Base-by-base conservation (phyloP, 2,797 vertebrate genomes). In the Podarcis siculus region DNA sequence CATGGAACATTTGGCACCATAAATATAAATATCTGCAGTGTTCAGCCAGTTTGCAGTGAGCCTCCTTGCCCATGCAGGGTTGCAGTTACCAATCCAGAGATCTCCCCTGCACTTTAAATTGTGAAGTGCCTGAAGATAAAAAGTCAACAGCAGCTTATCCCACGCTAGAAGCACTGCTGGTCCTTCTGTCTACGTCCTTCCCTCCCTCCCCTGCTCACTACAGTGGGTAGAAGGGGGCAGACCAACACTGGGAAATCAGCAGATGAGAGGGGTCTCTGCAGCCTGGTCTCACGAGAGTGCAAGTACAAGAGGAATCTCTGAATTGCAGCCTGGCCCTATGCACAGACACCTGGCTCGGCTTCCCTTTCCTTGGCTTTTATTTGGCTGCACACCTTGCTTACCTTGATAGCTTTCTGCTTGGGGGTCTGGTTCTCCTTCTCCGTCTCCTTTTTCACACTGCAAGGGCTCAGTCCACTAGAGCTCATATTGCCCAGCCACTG, bases 401-500 rank as follows among this genome's bases (percentile, higher is more conserved):
- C 97, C 95, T 97, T 97, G 32, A 96, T 75, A 80, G 92, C 89
- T 81, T 66, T 93, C 64, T 0, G 90, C 30, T 92, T 87, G 86
- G 95, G 93, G 30, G 90, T 90, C 72, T 91, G 89, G 92, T 98
- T 99, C 94, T 99, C 98, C 87, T 98, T 98, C 86, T 95, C 95
- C 0, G 39, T 88, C 8, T 67, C 83, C 93, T 97, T 95, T 91
- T 97, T 97, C 86, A 88, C 66, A 27, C 93, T 80, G 90, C 97
- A 95, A 4, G 97, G 83, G 83, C 95, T 96, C 3, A 98, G 85
- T 17, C 93, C 91, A 1, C 96, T 95, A 0, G 98, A 96, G 94
- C 91, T 97, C 97, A 98, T 98, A 91, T 93, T 98, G n/a, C 97
- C 98, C 89, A 99, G 94, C 98, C 98, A 98, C 80, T 98, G 98